Evolutionary conservation across 2,888 invertebrate species (phyloP).

Genomic region (Drosophila subsilvestris): DNA sequence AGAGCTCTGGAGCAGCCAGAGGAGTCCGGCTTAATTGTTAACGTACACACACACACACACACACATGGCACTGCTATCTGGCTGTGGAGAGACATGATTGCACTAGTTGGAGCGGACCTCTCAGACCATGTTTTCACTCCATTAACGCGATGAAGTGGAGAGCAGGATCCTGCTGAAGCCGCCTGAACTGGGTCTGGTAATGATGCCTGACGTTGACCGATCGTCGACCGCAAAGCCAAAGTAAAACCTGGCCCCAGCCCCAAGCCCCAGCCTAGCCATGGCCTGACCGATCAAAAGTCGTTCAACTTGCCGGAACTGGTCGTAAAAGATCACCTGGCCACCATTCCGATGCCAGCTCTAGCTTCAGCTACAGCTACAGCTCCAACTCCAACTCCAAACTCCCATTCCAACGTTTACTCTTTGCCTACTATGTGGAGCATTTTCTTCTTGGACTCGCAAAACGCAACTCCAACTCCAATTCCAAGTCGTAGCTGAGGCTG

Average conservation of each 20-base stretch:
- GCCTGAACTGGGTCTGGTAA: constrained; percentile 60
- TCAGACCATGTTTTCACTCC: constrained; percentile 73
- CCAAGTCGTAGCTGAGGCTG: constrained; percentile 24
- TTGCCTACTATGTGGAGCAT: constrained; percentile 66
- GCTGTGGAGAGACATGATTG: neutral
- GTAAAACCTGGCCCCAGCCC: constrained; percentile 19
- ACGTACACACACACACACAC: neutral
- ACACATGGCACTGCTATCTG: neutral
- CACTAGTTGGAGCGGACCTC: constrained; percentile 1
- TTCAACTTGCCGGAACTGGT: constrained; percentile 81
- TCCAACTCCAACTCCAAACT: too few species aligned
- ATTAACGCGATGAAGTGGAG: constrained; percentile 65
- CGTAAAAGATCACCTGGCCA: constrained; percentile 77
- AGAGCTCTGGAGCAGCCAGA: constrained; percentile 34
- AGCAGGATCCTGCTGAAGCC: constrained; percentile 59
- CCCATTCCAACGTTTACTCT: constrained; percentile 1
- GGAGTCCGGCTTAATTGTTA: constrained; percentile 73
- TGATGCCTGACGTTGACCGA: constrained; percentile 81
- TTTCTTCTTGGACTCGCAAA: constrained; percentile 51
- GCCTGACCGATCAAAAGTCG: constrained; percentile 79
- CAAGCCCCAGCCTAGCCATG: constrained; percentile 12
- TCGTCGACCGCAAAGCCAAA: constrained; percentile 76
- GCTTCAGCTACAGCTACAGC: neutral
- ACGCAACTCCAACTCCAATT: constrained; percentile 34
- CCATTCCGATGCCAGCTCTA: constrained; percentile 19